Evolutionary conservation across 2,797 vertebrate genomes (phyloP).

Genomic region (Acanthurus leucopareius): DNA sequence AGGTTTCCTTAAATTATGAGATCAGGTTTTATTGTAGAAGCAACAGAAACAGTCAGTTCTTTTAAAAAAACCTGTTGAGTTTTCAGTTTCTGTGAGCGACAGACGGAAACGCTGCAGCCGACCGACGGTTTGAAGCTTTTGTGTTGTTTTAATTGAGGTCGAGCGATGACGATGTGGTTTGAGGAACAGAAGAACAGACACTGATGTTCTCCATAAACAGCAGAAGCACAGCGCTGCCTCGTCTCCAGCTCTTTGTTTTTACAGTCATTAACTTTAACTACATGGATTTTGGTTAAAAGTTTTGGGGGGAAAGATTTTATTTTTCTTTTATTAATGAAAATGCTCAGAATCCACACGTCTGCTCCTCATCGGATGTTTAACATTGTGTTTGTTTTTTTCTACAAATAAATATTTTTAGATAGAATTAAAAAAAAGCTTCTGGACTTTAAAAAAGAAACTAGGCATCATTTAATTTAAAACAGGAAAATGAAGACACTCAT

Average conservation of each 20-base stretch:
- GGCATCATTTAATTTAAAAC: background rate
- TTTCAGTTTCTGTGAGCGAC: too few species aligned
- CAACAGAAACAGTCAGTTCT: background rate
- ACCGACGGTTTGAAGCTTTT: slow-evolving; percentile 1
- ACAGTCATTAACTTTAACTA: background rate
- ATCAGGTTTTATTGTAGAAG: background rate
- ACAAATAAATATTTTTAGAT: too few species aligned
- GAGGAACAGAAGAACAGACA: slow-evolving; percentile 6
- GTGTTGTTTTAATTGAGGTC: slow-evolving; percentile 24
- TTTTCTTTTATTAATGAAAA: background rate
- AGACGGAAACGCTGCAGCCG: background rate
- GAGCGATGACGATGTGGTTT: slow-evolving; percentile 25
- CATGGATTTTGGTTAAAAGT: background rate
- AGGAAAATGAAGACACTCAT: background rate
- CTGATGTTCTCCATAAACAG: slow-evolving; percentile 19
- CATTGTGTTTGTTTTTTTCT: background rate
- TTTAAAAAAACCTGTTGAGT: background rate
- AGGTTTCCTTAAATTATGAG: background rate
- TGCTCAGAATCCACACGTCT: background rate
- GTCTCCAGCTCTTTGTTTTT: background rate
- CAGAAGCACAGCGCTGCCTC: background rate
- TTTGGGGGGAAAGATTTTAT: background rate
- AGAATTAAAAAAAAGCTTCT: background rate
- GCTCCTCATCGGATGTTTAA: background rate
- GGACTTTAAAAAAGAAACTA: too few species aligned